Evolutionary conservation across 2,113 vertebrate species (phyloP).

Genomic region (Takifugu flavidus): DNA sequence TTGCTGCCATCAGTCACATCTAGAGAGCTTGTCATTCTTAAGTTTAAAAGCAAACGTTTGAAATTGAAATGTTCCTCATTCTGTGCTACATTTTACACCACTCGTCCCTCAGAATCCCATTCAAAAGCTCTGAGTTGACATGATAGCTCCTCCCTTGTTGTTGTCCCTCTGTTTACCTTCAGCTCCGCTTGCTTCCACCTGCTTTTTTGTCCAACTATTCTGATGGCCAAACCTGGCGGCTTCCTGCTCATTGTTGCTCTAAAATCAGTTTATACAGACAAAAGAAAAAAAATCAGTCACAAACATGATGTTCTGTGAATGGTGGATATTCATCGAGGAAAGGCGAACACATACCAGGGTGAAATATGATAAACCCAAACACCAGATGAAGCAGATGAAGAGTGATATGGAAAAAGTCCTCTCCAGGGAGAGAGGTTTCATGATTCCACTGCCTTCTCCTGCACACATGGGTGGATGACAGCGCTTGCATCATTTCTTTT

Average conservation of each 20-base stretch:
- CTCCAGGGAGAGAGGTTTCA: neutral
- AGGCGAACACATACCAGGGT: constrained; percentile 29
- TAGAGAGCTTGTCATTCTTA: too few species aligned
- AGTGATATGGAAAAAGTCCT: neutral
- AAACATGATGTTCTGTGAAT: too few species aligned
- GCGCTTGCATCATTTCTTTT: too few species aligned
- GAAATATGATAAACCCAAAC: constrained; percentile 1
- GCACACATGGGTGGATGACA: too few species aligned
- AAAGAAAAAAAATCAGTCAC: too few species aligned
- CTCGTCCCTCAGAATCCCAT: too few species aligned
- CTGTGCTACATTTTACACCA: too few species aligned
- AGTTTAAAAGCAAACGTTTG: too few species aligned
- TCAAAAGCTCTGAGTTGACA: too few species aligned
- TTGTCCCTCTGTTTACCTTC: constrained; percentile 17
- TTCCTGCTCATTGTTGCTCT: neutral
- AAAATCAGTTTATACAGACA: neutral
- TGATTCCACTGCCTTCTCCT: neutral
- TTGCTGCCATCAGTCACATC: too few species aligned
- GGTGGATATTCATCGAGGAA: neutral
- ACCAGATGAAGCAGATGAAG: constrained; percentile 12
- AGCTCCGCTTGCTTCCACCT: neutral
- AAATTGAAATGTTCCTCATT: too few species aligned
- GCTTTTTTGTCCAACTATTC: neutral
- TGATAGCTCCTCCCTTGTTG: neutral
- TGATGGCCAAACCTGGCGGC: neutral